These are phyloP conservation scores for Holothuria leucospilota DNA, from an alignment of 53 echinoderm and acorn worm species.

Conservation along the genomic window DNA sequence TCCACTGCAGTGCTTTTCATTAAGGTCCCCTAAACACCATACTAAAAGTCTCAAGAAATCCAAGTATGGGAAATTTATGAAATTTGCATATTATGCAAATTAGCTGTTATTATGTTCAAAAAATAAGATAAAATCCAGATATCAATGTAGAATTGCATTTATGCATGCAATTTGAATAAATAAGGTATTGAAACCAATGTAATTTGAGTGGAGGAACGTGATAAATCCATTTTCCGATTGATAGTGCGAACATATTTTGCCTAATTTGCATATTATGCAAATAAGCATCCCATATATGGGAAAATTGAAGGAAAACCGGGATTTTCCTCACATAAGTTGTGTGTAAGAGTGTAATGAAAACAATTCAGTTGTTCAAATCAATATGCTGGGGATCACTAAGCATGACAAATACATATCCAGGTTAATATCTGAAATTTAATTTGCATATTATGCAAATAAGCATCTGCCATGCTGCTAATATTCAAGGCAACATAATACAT, in stretches of 20 bases:
- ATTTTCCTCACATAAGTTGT: too few species aligned
- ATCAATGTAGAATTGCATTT: neutral
- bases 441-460: neutral
- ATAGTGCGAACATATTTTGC: neutral
- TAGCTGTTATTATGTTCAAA: neutral
- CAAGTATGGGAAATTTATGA: neutral
- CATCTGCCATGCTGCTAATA: neutral
- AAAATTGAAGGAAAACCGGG: too few species aligned
- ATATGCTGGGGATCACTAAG: neutral
- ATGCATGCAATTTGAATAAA: neutral
- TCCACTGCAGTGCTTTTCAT: neutral
- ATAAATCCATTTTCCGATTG: neutral
- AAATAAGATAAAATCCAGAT: neutral
- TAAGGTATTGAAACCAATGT: neutral
- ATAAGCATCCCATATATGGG: neutral
- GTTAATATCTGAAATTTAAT: neutral
- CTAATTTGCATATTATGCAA: neutral
- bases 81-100: slow-evolving; percentile 13
- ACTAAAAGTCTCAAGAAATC: neutral
- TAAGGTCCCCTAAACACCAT: neutral
- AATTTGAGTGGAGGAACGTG: neutral
- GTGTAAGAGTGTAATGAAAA: too few species aligned
- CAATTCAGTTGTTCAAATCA: neutral
- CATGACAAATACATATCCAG: neutral
- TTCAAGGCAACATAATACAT: too few species aligned